Percentiles rank a stretch among this genome's conserved stretches.
These are phyloP conservation scores for Macrosteles quadrilineatus DNA, from an alignment of 1,140 invertebrate species.

Conservation along the genomic window DNA sequence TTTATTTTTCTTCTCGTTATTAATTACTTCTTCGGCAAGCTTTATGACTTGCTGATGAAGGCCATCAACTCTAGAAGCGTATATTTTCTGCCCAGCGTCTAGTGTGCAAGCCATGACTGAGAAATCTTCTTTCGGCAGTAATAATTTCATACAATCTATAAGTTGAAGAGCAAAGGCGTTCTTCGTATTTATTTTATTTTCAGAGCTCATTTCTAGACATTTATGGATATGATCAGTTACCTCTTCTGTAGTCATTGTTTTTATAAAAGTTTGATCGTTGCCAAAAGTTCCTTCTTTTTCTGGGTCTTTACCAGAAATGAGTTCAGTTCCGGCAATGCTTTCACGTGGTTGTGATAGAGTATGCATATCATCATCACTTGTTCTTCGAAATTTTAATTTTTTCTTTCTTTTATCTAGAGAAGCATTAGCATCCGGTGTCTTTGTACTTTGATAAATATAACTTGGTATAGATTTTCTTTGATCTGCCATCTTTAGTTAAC, in stretches of 20 bases:
- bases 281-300: no score
- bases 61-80: not conserved
- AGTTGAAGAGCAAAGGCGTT: conserved; percentile 27
- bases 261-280: not conserved
- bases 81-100: conserved; percentile 18
- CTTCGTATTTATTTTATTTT: conserved; percentile 19
- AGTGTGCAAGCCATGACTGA: conserved; percentile 20
- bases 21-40: conserved; percentile 6
- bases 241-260: not conserved
- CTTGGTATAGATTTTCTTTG: no score
- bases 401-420: no score
- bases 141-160: conserved; percentile 19
- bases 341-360: not conserved
- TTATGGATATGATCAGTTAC: not conserved
- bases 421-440: no score
- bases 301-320: no score
- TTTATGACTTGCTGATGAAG: conserved; percentile 1
- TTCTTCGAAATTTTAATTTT: no score
- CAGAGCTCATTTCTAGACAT: conserved; percentile 14
- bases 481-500: no score
- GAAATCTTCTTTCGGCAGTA: conserved; percentile 13
- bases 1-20: not conserved
- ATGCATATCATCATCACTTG: not conserved
- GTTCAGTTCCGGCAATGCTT: not conserved
- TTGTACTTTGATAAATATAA: no score